Conservation (phyloP, 2,797 vertebrate genomes). For the Rhodeus uyekii region DNA sequence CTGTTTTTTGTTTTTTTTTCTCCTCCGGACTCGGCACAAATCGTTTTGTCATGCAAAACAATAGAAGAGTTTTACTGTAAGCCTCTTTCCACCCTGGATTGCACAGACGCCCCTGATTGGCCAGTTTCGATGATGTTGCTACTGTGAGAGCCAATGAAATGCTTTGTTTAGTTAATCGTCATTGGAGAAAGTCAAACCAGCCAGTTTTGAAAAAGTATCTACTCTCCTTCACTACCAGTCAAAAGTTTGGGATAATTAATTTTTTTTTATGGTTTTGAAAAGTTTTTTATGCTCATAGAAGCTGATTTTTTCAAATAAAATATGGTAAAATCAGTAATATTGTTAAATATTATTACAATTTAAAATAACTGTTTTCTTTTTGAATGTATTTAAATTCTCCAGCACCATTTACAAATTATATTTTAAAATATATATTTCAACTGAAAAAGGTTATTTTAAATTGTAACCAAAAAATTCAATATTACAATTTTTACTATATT, state of each 20-base stretch:
- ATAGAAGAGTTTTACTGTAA: conserved; percentile 18
- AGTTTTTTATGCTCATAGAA: not conserved
- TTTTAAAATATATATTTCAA: not conserved
- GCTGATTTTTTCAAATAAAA: not conserved
- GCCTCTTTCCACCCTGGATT: conserved; percentile 27
- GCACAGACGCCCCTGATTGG: conserved; percentile 2
- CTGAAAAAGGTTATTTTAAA: not conserved
- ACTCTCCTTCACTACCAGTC: not conserved
- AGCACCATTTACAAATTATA: too few relatives aligned
- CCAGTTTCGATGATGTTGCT: not conserved
- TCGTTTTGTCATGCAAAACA: conserved; percentile 53
- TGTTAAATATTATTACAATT: not conserved
- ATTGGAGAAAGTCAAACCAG: not conserved
- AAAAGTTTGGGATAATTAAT: not conserved
- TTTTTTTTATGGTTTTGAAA: not conserved
- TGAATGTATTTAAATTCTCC: too few relatives aligned
- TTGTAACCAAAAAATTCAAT: too few relatives aligned
- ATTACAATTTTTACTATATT: not conserved
- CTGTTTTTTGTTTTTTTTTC: conserved; percentile 18
- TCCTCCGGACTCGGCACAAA: conserved; percentile 39
- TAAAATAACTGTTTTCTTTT: too few relatives aligned
- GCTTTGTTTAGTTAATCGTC: not conserved
- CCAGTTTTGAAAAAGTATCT: not conserved
- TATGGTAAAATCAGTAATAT: not conserved
- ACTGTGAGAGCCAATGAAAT: not conserved